Evolutionary conservation across 2,888 invertebrate genomes (phyloP).

Genomic region (Strigamia transsilvanica): DNA sequence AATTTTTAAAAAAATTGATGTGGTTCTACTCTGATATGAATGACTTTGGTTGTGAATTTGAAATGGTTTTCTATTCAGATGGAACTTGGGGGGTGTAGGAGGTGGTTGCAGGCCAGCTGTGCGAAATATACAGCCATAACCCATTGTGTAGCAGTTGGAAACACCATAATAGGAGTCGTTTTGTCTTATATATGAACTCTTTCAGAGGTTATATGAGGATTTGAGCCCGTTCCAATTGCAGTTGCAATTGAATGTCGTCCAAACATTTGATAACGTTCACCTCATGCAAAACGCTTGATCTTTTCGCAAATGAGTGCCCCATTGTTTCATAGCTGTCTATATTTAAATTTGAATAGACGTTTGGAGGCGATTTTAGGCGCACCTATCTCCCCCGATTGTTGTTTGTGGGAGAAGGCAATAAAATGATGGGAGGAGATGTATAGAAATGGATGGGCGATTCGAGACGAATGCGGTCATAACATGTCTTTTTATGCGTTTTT

Average conservation of each 20-base stretch:
- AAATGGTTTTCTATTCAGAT: constrained; percentile 45
- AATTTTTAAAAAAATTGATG: not conserved
- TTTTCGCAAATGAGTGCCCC: constrained; percentile 23
- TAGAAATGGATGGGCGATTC: not conserved
- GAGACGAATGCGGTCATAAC: constrained; percentile 27
- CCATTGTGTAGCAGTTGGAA: constrained; percentile 49
- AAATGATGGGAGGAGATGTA: constrained; percentile 6
- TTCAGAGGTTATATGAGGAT: constrained; percentile 9
- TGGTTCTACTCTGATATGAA: not conserved
- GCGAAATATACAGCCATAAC: constrained; percentile 42
- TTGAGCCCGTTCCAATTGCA: constrained; percentile 37
- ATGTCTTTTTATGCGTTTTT: not conserved
- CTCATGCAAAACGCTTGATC: constrained; percentile 7
- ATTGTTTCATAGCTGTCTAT: constrained; percentile 1
- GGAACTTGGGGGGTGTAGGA: not conserved
- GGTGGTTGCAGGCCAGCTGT: constrained; percentile 17
- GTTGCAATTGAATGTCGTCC: constrained; percentile 42
- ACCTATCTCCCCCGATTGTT: not conserved
- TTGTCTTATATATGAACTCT: constrained; percentile 45
- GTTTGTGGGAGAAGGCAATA: not conserved
- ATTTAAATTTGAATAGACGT: not conserved
- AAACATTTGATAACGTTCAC: constrained; percentile 36
- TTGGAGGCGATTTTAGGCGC: not conserved
- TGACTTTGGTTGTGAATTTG: constrained; percentile 24
- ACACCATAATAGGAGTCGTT: constrained; percentile 34